These are phyloP conservation scores for Podarcis muralis DNA, from an alignment of 2,113 vertebrate genomes.

Conservation along the genomic window DNA sequence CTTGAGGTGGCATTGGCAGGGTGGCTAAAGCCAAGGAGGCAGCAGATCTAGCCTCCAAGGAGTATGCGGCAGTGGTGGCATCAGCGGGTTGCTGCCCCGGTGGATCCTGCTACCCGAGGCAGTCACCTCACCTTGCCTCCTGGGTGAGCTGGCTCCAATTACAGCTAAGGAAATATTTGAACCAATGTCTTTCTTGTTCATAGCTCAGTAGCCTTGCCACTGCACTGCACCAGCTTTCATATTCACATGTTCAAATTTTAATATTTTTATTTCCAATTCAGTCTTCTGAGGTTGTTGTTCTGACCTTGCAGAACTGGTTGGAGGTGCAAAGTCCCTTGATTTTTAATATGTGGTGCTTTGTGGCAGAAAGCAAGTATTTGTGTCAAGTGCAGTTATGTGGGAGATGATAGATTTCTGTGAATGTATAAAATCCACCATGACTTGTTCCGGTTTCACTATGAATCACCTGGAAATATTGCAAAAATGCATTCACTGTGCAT, in stretches of 20 bases:
- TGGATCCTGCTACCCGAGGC: too few relatives aligned
- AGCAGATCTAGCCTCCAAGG: too few relatives aligned
- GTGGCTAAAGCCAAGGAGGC: too few relatives aligned
- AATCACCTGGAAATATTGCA: constrained; percentile 42
- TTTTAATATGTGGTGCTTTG: constrained; percentile 12
- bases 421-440: constrained; percentile 30
- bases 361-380: constrained; percentile 37
- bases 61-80: too few relatives aligned
- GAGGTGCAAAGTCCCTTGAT: constrained; percentile 2
- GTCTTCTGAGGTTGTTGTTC: background rate
- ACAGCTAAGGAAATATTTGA: background rate
- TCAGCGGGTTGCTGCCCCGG: too few relatives aligned
- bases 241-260: background rate
- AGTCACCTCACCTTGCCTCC: too few relatives aligned
- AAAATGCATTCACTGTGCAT: constrained; percentile 32
- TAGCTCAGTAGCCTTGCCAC: background rate
- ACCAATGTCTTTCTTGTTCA: background rate
- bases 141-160: too few relatives aligned
- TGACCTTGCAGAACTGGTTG: background rate
- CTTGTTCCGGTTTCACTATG: constrained; percentile 3
- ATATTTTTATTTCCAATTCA: background rate
- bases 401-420: constrained; percentile 26
- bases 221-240: background rate
- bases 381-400: constrained; percentile 44
- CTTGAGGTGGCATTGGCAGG: too few relatives aligned